These are phyloP conservation scores for Eumacrocentrus americanus DNA, from an alignment of 2,888 invertebrate genomes.

Conservation along the genomic window DNA sequence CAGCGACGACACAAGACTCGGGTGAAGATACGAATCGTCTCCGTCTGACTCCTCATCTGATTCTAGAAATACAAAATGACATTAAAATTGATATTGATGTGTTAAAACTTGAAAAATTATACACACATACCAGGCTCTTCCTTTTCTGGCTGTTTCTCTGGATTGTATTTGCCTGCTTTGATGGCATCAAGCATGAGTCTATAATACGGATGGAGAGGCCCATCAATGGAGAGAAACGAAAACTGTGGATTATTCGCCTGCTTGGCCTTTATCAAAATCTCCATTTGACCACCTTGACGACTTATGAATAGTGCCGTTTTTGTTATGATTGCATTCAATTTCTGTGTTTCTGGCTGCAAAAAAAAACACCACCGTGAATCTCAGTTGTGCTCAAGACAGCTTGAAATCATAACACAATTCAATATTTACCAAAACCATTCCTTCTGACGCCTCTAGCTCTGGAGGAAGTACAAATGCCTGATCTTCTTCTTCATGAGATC, in stretches of 20 bases:
- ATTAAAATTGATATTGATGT: constrained; percentile 32
- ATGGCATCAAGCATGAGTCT: constrained; percentile 75
- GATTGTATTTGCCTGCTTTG: constrained; percentile 71
- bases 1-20: constrained; percentile 72
- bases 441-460: constrained; percentile 77
- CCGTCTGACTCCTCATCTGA: constrained; percentile 63
- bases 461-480: constrained; percentile 77
- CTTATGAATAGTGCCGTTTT: constrained; percentile 91
- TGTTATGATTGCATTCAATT: constrained; percentile 92
- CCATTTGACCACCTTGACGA: constrained; percentile 95
- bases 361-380: neutral
- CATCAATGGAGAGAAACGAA: constrained; percentile 87
- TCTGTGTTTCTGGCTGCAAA: constrained; percentile 81
- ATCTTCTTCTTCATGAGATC: constrained; percentile 68
- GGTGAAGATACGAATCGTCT: constrained; percentile 80
- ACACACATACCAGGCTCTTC: constrained; percentile 57
- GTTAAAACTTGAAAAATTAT: constrained; percentile 31
- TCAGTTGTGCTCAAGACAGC: neutral
- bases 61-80: constrained; percentile 42
- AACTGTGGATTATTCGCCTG: constrained; percentile 94
- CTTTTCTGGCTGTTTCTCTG: constrained; percentile 60
- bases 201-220: constrained; percentile 87
- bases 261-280: constrained; percentile 96
- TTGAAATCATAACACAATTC: neutral
- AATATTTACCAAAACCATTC: constrained; percentile 72